A percentile compares a stretch with the other conserved stretches of the same genome.
Evolutionary conservation across 1,140 invertebrate genomes (phyloP).

Genomic region (Drosophila kanapiae): DNA sequence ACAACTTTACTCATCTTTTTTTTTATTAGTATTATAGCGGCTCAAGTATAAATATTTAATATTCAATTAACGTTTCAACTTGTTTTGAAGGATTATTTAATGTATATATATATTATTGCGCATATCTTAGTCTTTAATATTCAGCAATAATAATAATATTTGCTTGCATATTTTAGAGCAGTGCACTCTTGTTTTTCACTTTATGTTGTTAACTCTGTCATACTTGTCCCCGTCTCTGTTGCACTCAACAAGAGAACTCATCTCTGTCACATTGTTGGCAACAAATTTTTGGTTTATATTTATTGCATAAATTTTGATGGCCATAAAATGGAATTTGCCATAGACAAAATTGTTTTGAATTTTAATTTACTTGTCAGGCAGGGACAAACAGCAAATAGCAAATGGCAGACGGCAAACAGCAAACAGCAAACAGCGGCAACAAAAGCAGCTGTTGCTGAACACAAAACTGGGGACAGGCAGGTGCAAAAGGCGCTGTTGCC

Average conservation of each 20-base stretch:
- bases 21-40: not conserved
- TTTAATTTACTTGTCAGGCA: constrained; percentile 76
- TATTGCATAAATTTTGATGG: constrained; percentile 81
- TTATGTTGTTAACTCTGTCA: constrained; percentile 27
- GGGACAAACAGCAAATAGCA: constrained; percentile 28
- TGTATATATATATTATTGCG: not conserved
- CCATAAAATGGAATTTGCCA: constrained; percentile 77
- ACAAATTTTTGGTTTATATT: constrained; percentile 82
- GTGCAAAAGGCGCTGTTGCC: constrained; percentile 39
- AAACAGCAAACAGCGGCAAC: constrained; percentile 12
- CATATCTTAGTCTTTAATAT: not conserved
- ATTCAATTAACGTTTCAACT: not conserved
- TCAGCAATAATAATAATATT: not conserved
- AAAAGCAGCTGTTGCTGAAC: constrained; percentile 18
- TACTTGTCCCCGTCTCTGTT: not conserved
- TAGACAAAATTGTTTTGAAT: constrained; percentile 78
- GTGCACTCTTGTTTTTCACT: constrained; percentile 35
- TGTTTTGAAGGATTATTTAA: not conserved
- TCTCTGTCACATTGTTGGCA: constrained; percentile 70
- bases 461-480: constrained; percentile 4
- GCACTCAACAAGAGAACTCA: constrained; percentile 15
- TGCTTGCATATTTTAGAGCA: constrained; percentile 18
- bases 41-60: constrained; percentile 5
- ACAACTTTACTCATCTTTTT: constrained; percentile 10
- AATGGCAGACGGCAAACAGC: not conserved